Evolutionary conservation across 2,113 vertebrate genomes (phyloP).

Genomic region (Campylomormyrus tamandua): DNA sequence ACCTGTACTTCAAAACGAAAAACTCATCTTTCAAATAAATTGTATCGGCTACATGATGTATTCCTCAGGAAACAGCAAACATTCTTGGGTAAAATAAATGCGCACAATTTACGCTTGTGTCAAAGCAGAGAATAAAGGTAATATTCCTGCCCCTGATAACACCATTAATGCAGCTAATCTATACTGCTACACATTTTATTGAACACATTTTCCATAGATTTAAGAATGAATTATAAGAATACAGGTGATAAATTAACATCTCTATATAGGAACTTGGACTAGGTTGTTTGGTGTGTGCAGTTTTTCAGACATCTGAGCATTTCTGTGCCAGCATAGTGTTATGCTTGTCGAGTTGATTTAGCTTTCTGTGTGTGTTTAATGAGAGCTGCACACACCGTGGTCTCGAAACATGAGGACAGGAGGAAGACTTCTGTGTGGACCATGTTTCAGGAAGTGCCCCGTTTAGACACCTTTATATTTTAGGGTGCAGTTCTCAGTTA

Average conservation of each 20-base stretch:
- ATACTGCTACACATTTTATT: neutral
- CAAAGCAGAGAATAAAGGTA: neutral
- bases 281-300: neutral
- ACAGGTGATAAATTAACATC: neutral
- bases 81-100: constrained; percentile 37
- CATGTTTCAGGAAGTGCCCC: neutral
- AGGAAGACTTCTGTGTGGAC: neutral
- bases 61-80: constrained; percentile 60
- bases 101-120: constrained; percentile 48
- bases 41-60: constrained; percentile 48
- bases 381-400: neutral
- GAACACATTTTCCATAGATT: neutral
- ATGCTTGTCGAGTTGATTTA: neutral
- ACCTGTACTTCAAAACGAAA: constrained; percentile 40
- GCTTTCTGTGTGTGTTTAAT: neutral
- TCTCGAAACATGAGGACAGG: neutral
- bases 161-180: neutral
- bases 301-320: neutral
- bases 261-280: neutral
- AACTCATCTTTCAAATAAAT: constrained; percentile 57
- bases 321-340: neutral
- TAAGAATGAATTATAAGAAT: neutral
- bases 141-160: neutral
- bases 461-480: neutral
- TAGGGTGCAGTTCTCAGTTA: constrained; percentile 27